These are phyloP conservation scores for Spinibarbus caldwelli DNA, from an alignment of 2,797 vertebrate species.

Conservation along the genomic window DNA sequence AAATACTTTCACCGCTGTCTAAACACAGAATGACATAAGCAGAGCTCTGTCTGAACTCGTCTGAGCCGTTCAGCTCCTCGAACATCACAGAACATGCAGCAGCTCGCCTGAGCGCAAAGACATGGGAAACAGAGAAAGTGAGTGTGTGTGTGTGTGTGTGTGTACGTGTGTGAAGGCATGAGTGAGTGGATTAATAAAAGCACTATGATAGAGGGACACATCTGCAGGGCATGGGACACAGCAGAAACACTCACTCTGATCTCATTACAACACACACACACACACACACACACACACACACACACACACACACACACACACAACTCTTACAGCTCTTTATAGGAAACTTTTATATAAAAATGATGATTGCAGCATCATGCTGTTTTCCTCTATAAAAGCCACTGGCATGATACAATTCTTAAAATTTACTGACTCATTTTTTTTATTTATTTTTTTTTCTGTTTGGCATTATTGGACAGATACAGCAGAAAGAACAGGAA, in stretches of 20 bases:
- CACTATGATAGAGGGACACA: background rate
- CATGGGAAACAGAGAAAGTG: background rate
- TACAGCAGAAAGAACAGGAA: background rate
- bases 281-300: no score
- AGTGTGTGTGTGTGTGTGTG: background rate
- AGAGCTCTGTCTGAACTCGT: conserved; percentile 8
- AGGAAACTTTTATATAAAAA: background rate
- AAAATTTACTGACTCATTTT: background rate
- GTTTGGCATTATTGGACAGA: background rate
- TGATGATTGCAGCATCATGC: background rate
- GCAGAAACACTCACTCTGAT: conserved; percentile 1
- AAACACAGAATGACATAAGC: conserved; percentile 17
- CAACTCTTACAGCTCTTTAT: background rate
- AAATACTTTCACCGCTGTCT: conserved; percentile 23
- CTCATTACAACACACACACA: background rate
- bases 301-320: no score
- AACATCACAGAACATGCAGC: conserved; percentile 14
- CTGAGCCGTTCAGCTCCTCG: no score
- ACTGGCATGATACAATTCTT: background rate
- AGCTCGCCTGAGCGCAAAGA: background rate
- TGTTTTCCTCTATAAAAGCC: background rate
- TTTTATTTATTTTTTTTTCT: background rate
- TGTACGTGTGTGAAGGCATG: background rate
- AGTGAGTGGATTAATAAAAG: conserved; percentile 18
- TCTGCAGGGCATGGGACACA: conserved; percentile 22